Conservation (phyloP, 2,797 vertebrate genomes). For the Pipistrellus kuhlii region DNA sequence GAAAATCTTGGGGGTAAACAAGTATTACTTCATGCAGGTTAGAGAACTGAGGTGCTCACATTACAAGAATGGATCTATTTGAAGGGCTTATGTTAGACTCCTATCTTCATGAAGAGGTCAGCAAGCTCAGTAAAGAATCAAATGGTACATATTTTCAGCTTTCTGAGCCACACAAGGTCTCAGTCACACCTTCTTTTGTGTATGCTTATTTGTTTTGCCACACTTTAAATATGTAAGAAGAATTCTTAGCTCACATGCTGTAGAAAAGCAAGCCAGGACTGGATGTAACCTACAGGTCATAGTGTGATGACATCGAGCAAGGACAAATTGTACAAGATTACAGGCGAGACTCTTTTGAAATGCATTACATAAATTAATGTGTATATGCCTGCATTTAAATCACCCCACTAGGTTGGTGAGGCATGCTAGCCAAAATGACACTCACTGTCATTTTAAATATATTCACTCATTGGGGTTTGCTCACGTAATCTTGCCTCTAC, state of each 20-base stretch:
- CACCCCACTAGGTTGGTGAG: neutral
- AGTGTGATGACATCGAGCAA: neutral
- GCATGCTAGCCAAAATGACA: neutral
- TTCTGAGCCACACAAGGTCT: neutral
- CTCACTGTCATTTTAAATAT: neutral
- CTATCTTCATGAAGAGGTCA: neutral
- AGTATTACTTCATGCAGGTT: neutral
- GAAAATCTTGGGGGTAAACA: neutral
- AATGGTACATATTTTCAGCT: neutral
- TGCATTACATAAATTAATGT: neutral
- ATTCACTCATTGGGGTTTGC: neutral
- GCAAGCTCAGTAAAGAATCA: neutral
- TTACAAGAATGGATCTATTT: neutral
- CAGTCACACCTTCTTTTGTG: neutral
- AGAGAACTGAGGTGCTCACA: neutral
- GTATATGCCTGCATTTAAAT: neutral
- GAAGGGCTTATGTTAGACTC: neutral
- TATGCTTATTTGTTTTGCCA: neutral
- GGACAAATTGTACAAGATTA: neutral
- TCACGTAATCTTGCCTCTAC: neutral
- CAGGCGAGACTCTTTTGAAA: neutral
- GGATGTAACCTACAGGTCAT: neutral
- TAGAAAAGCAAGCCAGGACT: neutral
- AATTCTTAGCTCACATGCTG: neutral
- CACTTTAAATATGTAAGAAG: neutral